Conservation (phyloP, 2,888 invertebrate species). For the Phyto melanocephala region DNA sequence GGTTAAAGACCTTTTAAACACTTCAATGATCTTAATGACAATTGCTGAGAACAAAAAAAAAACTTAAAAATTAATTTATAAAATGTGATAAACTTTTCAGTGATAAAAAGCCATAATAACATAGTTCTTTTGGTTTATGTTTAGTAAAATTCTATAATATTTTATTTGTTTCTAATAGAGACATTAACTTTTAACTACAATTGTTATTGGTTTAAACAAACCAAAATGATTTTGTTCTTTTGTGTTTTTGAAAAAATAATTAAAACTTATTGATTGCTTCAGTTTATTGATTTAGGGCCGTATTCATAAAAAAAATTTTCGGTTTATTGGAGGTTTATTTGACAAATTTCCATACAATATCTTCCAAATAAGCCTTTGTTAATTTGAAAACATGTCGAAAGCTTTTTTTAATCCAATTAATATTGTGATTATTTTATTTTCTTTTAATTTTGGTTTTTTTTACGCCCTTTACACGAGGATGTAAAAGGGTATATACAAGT, state of each 20-base stretch:
- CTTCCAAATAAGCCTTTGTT: too few relatives aligned
- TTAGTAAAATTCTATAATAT: not conserved
- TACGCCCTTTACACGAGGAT: too few relatives aligned
- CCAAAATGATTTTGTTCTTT: too few relatives aligned
- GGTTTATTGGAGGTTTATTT: too few relatives aligned
- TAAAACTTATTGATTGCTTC: constrained; percentile 40
- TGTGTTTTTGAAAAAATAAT: not conserved
- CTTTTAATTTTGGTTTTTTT: not conserved
- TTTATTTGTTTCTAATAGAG: not conserved
- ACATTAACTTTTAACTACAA: constrained; percentile 56
- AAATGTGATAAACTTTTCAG: not conserved
- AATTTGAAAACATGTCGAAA: constrained; percentile 64
- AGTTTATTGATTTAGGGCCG: constrained; percentile 54
- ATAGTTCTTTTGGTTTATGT: not conserved
- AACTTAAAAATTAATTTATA: not conserved
- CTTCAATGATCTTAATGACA: constrained; percentile 25
- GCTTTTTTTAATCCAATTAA: constrained; percentile 35
- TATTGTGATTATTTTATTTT: constrained; percentile 24
- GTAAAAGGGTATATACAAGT: too few relatives aligned
- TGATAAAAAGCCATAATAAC: not conserved
- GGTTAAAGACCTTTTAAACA: constrained; percentile 58
- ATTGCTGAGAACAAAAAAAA: not conserved
- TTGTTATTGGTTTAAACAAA: too few relatives aligned
- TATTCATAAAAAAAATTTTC: too few relatives aligned
- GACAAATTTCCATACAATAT: too few relatives aligned